Evolutionary conservation across 1,140 invertebrate species (phyloP).

Genomic region (Cyclargus thomasi): DNA sequence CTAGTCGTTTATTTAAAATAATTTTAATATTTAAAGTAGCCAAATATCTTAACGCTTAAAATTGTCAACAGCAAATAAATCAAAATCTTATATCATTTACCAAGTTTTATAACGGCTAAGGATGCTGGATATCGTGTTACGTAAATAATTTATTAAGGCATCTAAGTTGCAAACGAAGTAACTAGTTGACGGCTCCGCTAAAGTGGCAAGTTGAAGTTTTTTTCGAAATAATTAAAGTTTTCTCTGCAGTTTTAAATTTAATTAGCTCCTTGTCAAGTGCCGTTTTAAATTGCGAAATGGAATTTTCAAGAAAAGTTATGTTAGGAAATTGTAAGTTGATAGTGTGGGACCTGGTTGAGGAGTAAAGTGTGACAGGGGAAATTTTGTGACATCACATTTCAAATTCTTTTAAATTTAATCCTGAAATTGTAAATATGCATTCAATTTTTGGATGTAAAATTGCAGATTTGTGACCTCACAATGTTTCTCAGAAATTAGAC

Average conservation of each 20-base stretch:
- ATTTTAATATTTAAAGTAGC: too few species aligned
- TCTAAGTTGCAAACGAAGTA: background rate
- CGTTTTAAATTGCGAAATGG: background rate
- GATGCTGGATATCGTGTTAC: background rate
- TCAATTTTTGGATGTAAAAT: too few species aligned
- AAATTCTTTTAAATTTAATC: too few species aligned
- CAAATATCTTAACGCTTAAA: too few species aligned
- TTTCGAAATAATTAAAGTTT: background rate
- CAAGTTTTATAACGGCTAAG: background rate
- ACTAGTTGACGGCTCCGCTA: background rate
- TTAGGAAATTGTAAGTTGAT: background rate
- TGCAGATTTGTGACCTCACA: too few species aligned
- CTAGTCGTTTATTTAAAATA: too few species aligned
- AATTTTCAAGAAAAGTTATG: background rate
- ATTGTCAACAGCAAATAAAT: background rate
- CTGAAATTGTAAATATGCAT: too few species aligned
- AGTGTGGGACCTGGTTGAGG: too few species aligned
- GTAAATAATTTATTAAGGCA: background rate
- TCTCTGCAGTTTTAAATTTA: background rate
- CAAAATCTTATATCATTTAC: background rate
- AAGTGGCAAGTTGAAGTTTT: background rate
- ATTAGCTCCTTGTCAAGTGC: conserved; percentile 2
- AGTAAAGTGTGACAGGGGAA: too few species aligned
- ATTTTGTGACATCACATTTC: too few species aligned
- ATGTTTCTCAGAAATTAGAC: too few species aligned